These are phyloP conservation scores for Phrixothrix hirtus DNA, from an alignment of 2,888 invertebrate genomes.

Conservation along the genomic window DNA sequence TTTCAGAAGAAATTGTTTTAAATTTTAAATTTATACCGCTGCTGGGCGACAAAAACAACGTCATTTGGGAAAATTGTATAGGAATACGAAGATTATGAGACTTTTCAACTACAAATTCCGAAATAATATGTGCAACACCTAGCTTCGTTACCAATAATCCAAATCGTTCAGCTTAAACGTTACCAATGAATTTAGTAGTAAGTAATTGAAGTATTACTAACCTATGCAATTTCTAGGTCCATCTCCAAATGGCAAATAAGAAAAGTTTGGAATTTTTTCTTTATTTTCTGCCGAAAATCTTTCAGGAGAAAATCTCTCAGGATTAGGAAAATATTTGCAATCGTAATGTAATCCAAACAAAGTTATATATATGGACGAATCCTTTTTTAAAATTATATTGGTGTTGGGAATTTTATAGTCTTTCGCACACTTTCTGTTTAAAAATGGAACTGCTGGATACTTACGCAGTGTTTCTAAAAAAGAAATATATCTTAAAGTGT, in stretches of 20 bases:
- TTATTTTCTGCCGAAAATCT: constrained; percentile 46
- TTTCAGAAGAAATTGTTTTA: too few relatives aligned
- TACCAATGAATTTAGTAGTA: neutral
- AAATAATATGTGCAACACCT: constrained; percentile 45
- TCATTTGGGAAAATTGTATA: too few relatives aligned
- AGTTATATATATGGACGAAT: constrained; percentile 49
- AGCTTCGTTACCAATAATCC: constrained; percentile 50
- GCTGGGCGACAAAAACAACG: too few relatives aligned
- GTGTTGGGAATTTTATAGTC: constrained; percentile 44
- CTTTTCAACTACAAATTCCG: constrained; percentile 44
- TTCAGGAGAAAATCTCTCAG: constrained; percentile 52
- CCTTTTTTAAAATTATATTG: constrained; percentile 45
- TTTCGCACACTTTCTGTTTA: constrained; percentile 42
- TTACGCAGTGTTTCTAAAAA: constrained; percentile 54
- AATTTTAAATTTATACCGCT: too few relatives aligned
- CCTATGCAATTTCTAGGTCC: constrained; percentile 38
- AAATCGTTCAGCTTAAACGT: constrained; percentile 49
- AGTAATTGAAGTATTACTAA: constrained; percentile 6
- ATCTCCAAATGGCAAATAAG: too few relatives aligned
- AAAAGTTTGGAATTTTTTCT: constrained; percentile 17
- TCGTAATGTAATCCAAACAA: constrained; percentile 49
- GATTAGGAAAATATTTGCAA: constrained; percentile 49
- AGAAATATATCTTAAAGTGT: neutral
- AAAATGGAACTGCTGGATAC: constrained; percentile 50
- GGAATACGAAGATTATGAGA: too few relatives aligned